These are phyloP conservation scores for Eupithecia abbreviata DNA, from an alignment of 2,888 invertebrate species.

Conservation along the genomic window DNA sequence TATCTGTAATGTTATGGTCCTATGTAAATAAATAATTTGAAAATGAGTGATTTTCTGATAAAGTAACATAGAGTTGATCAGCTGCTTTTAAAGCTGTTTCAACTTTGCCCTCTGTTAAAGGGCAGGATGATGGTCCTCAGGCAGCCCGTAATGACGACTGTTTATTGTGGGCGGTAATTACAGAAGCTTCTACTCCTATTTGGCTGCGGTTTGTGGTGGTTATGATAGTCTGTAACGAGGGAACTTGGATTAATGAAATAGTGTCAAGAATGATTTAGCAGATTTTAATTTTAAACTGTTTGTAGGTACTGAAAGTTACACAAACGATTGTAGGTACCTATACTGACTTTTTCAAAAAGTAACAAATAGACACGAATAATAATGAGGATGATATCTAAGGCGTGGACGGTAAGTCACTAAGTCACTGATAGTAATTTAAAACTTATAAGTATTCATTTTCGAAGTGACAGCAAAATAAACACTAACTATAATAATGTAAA, in stretches of 20 bases:
- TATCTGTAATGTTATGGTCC: too few species aligned
- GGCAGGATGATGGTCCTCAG: conserved; percentile 21
- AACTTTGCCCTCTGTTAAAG: conserved; percentile 32
- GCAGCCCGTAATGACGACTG: conserved; percentile 60
- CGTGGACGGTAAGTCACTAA: neutral
- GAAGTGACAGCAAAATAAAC: neutral
- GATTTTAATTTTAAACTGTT: neutral
- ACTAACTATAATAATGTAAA: neutral
- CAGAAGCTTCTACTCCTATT: conserved; percentile 14
- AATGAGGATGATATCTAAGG: neutral
- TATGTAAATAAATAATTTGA: too few species aligned
- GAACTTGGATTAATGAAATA: neutral
- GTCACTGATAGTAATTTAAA: neutral
- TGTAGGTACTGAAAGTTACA: neutral
- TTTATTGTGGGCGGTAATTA: conserved; percentile 52
- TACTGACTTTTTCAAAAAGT: neutral
- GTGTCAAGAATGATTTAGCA: neutral
- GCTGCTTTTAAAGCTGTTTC: conserved; percentile 4
- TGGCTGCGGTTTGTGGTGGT: conserved; percentile 20
- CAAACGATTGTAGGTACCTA: neutral
- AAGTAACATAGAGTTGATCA: conserved; percentile 8
- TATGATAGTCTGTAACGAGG: neutral
- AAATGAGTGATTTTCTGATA: neutral
- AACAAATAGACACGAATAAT: neutral
- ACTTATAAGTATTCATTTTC: neutral